These are phyloP conservation scores for Ypsolopha scabrella DNA, from an alignment of 2,888 invertebrate species.

Conservation along the genomic window DNA sequence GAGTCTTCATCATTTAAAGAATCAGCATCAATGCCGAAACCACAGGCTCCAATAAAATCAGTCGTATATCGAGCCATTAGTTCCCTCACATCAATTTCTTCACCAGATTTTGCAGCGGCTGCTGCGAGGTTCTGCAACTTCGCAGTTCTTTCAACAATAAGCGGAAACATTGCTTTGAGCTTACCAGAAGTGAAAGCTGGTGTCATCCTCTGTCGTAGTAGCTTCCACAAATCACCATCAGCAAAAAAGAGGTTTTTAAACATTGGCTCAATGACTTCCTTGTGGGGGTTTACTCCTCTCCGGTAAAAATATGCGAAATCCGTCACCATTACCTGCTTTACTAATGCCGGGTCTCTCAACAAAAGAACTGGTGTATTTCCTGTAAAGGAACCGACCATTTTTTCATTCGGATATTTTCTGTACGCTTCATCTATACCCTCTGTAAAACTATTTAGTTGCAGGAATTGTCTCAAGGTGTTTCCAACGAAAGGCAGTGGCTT, in stretches of 20 bases:
- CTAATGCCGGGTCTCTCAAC: conserved; percentile 46
- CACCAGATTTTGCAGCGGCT: conserved; percentile 23
- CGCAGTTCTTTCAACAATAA: conserved; percentile 47
- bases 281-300: conserved; percentile 41
- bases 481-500: conserved; percentile 39
- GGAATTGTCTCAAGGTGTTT: conserved; percentile 35
- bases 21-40: conserved; percentile 22
- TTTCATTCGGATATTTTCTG: conserved; percentile 43
- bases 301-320: conserved; percentile 45
- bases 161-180: conserved; percentile 52
- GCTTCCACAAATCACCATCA: conserved; percentile 37
- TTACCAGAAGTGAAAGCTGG: conserved; percentile 52
- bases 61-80: conserved; percentile 57
- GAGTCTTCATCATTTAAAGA: conserved; percentile 43
- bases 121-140: conserved; percentile 42
- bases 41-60: conserved; percentile 10
- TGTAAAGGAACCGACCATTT: conserved; percentile 45
- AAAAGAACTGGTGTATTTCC: conserved; percentile 38
- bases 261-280: conserved; percentile 42
- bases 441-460: conserved; percentile 37
- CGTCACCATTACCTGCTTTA: conserved; percentile 39
- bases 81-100: conserved; percentile 43
- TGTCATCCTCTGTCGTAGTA: conserved; percentile 47
- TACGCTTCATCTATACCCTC: conserved; percentile 41
- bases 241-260: conserved; percentile 25